Percentiles rank a stretch among this genome's conserved stretches.
These are phyloP conservation scores for Dasysyrphus albostriatus DNA, from an alignment of 2,888 invertebrate species.

Conservation along the genomic window DNA sequence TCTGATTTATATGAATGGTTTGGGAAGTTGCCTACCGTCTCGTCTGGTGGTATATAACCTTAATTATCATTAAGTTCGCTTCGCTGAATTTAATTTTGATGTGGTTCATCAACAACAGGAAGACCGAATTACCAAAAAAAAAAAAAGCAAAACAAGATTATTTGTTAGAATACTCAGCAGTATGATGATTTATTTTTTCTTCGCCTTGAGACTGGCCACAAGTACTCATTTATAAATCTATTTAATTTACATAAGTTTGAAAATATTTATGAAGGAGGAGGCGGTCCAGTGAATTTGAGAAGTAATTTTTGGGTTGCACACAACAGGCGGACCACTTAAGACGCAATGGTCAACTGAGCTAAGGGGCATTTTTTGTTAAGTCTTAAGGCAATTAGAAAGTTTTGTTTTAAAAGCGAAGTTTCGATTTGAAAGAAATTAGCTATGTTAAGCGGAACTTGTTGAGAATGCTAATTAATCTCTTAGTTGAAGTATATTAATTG, in stretches of 20 bases:
- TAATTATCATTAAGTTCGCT: slow-evolving; percentile 74
- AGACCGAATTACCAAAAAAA: slow-evolving; percentile 53
- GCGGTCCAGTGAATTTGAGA: slow-evolving; percentile 42
- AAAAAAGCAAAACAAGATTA: slow-evolving; percentile 31
- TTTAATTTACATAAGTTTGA: slow-evolving; percentile 55
- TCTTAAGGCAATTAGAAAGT: slow-evolving; percentile 73
- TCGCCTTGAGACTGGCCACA: slow-evolving; percentile 60
- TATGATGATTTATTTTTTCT: slow-evolving; percentile 55
- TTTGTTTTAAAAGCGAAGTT: slow-evolving; percentile 44
- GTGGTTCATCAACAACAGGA: slow-evolving; percentile 75
- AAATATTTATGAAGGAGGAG: neutral
- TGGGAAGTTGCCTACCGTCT: slow-evolving; percentile 62
- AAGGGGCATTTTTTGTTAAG: slow-evolving; percentile 60
- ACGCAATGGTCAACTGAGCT: slow-evolving; percentile 71
- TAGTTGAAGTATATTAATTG: slow-evolving; percentile 10
- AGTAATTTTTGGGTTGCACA: slow-evolving; percentile 73
- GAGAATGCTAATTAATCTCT: slow-evolving; percentile 65
- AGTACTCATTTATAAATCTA: slow-evolving; percentile 73
- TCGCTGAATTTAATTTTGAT: slow-evolving; percentile 75
- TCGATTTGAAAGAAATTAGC: slow-evolving; percentile 34
- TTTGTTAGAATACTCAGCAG: slow-evolving; percentile 47
- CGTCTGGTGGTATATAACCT: slow-evolving; percentile 66
- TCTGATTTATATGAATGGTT: slow-evolving; percentile 52
- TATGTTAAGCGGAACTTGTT: slow-evolving; percentile 52
- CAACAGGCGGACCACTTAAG: slow-evolving; percentile 63